These are phyloP conservation scores for Bombus difficillimus DNA, from an alignment of 1,140 invertebrate genomes.

Conservation along the genomic window DNA sequence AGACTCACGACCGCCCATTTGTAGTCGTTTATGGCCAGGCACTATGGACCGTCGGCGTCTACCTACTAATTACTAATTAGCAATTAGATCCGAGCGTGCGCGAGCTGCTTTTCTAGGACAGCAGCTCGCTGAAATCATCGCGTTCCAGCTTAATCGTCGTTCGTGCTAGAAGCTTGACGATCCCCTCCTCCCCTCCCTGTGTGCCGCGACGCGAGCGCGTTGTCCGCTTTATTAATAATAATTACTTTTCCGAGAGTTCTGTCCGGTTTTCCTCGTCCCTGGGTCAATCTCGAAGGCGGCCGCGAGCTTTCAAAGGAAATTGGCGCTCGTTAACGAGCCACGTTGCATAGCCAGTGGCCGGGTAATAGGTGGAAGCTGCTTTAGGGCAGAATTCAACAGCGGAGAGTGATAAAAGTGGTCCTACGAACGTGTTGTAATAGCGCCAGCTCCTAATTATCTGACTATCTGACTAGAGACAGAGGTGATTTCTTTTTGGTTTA, in stretches of 20 bases:
- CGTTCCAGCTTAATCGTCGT: conserved; percentile 51
- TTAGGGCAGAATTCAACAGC: not conserved
- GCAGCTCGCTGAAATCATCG: conserved; percentile 30
- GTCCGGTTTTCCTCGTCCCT: not conserved
- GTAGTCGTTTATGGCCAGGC: not conserved
- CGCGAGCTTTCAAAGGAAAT: not conserved
- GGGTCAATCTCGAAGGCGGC: too few relatives aligned
- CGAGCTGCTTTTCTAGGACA: conserved; percentile 38
- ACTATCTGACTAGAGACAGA: too few relatives aligned
- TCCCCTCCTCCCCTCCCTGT: too few relatives aligned
- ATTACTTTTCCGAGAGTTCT: not conserved
- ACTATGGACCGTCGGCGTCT: not conserved
- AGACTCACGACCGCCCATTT: too few relatives aligned
- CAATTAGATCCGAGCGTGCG: conserved; percentile 32
- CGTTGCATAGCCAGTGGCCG: too few relatives aligned
- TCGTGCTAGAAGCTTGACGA: conserved; percentile 32
- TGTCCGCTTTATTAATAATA: conserved; percentile 2
- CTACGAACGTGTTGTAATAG: not conserved
- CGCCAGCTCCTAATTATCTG: too few relatives aligned
- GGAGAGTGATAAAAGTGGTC: not conserved
- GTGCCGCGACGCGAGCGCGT: not conserved
- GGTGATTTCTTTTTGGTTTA: too few relatives aligned
- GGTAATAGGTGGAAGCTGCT: not conserved
- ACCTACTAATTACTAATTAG: conserved; percentile 50
- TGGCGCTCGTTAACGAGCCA: not conserved